Conservation (phyloP, 2,797 vertebrate species). For the Xenops minutus region DNA sequence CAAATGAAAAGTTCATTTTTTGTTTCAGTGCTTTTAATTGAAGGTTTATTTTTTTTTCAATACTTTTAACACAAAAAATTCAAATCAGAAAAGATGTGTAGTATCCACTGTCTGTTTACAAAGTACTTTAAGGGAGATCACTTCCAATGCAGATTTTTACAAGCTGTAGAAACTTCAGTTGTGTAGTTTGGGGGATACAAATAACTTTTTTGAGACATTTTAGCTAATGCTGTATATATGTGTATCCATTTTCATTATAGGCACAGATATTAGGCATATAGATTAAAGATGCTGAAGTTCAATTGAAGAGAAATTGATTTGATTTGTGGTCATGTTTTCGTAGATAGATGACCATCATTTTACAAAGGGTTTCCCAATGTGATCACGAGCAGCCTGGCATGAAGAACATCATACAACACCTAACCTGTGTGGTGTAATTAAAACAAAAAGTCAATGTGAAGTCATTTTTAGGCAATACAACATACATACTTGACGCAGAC, state of each 20-base stretch:
- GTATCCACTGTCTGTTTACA: neutral
- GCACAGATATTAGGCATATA: neutral
- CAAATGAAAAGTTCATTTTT: neutral
- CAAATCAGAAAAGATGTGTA: neutral
- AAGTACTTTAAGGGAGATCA: neutral
- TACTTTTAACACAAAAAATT: neutral
- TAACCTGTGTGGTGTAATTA: neutral
- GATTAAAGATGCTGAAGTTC: neutral
- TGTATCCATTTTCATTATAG: neutral
- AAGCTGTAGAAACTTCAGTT: neutral
- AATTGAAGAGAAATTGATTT: neutral
- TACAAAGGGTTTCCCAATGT: neutral
- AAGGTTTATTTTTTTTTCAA: neutral
- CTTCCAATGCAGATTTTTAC: neutral
- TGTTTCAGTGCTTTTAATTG: neutral
- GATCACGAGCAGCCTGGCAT: neutral
- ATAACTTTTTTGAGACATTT: neutral
- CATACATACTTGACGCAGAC: neutral
- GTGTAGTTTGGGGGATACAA: neutral
- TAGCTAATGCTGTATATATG: neutral
- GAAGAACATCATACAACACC: neutral
- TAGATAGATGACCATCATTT: neutral
- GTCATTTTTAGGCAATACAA: neutral
- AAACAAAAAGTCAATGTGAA: neutral
- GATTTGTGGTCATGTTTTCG: neutral